Percentiles rank a stretch among this genome's conserved stretches.
Conservation (phyloP, 2,113 vertebrate species). For the Caretta caretta region DNA sequence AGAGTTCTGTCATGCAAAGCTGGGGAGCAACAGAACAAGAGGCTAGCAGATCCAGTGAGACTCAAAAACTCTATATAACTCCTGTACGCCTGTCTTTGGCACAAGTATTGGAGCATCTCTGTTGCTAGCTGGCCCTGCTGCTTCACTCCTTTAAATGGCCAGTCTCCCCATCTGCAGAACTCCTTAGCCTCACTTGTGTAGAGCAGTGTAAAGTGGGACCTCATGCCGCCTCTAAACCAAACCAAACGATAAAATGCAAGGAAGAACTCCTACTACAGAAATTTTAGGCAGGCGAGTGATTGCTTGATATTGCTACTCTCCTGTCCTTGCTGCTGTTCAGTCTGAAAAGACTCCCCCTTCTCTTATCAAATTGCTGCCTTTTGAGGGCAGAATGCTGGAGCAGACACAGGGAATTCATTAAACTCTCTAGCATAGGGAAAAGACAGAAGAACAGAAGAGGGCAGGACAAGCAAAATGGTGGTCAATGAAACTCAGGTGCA, state of each 20-base stretch:
- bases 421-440: background rate
- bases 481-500: background rate
- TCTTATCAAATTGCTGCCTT: too few species aligned
- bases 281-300: background rate
- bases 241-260: background rate
- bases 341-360: background rate
- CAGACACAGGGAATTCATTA: background rate
- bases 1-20: background rate
- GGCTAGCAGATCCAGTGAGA: background rate
- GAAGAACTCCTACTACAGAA: background rate
- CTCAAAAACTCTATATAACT: too few species aligned
- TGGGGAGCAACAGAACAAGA: background rate
- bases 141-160: background rate
- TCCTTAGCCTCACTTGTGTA: too few species aligned
- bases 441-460: background rate
- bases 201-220: too few species aligned
- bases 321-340: background rate
- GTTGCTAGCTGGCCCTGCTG: background rate
- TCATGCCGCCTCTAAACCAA: background rate
- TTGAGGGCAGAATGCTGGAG: background rate
- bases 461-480: too few species aligned
- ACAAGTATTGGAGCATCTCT: background rate
- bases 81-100: too few species aligned
- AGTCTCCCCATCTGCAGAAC: background rate
- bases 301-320: background rate